A percentile compares a stretch with the other conserved stretches of the same genome.
phyloP scores from a whole-genome alignment of 1,140 invertebrate species.

The Stenopsyche tienmushanensis region DNA sequence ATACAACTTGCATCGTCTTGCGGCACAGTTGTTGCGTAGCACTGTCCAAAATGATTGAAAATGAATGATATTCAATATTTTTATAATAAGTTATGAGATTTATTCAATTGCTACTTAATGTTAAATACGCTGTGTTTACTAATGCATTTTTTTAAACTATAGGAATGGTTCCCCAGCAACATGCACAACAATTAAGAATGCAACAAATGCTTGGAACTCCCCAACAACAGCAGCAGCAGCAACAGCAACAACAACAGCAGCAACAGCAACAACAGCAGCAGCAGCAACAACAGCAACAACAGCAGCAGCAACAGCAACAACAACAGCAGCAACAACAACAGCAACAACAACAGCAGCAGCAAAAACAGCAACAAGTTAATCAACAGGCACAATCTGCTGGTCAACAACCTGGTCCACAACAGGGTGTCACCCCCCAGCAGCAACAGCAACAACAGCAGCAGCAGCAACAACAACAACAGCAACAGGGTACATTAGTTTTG shows the following conservation, averaged over 20 bases:
- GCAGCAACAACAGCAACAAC: conserved; percentile 47
- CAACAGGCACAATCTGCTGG: conserved; percentile 48
- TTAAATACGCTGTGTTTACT: background rate
- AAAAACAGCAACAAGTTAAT: conserved; percentile 46
- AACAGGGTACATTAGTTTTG: conserved; percentile 18
- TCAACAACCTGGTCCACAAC: conserved; percentile 29
- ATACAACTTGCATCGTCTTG: too few species aligned
- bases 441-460: conserved; percentile 37
- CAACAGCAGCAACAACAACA: conserved; percentile 46
- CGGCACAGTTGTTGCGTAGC: too few species aligned
- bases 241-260: conserved; percentile 49
- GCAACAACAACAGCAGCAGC: conserved; percentile 46
- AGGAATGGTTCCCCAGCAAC: conserved; percentile 40
- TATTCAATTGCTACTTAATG: too few species aligned
- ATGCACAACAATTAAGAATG: conserved; percentile 47
- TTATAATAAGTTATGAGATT: too few species aligned
- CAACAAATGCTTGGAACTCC: conserved; percentile 36
- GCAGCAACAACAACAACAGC: conserved; percentile 38
- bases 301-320: conserved; percentile 46
- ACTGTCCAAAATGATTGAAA: too few species aligned
- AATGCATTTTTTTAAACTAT: background rate
- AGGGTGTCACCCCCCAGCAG: conserved; percentile 30
- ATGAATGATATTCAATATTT: too few species aligned
- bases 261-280: conserved; percentile 47
- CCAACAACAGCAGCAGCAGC: conserved; percentile 47